phyloP scores from a whole-genome alignment of 2,888 invertebrate species.

The Meloe dianella region DNA sequence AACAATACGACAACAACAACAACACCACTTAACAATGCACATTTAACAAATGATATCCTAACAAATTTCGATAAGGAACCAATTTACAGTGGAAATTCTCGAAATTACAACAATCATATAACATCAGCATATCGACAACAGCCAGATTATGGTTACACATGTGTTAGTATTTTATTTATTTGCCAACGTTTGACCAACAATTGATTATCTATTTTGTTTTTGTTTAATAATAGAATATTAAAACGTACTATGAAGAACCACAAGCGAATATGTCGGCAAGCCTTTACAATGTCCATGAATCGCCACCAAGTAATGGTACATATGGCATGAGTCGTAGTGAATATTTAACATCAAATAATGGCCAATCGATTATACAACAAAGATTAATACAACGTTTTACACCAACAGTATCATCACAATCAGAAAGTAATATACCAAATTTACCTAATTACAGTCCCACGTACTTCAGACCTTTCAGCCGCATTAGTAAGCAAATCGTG shows the following conservation, averaged over 20 bases:
- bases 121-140: constrained; percentile 39
- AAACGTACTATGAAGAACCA: constrained; percentile 62
- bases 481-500: constrained; percentile 46
- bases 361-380: constrained; percentile 39
- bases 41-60: not conserved
- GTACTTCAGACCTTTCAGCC: constrained; percentile 52
- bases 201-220: no score
- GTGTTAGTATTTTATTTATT: constrained; percentile 38
- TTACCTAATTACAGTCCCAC: constrained; percentile 56
- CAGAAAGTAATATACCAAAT: constrained; percentile 59
- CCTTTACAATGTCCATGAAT: constrained; percentile 58
- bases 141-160: constrained; percentile 42
- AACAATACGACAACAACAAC: constrained; percentile 1
- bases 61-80: constrained; percentile 36
- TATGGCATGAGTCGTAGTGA: constrained; percentile 52
- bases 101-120: constrained; percentile 34
- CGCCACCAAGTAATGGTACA: constrained; percentile 32
- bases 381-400: constrained; percentile 47
- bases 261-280: constrained; percentile 55
- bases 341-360: constrained; percentile 36
- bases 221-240: constrained; percentile 60
- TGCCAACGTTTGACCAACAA: no score
- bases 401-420: constrained; percentile 55
- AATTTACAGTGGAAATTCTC: constrained; percentile 36
- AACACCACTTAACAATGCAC: constrained; percentile 11